These are phyloP conservation scores for Synanthedon tipuliformis DNA, from an alignment of 2,888 invertebrate species.

Conservation along the genomic window DNA sequence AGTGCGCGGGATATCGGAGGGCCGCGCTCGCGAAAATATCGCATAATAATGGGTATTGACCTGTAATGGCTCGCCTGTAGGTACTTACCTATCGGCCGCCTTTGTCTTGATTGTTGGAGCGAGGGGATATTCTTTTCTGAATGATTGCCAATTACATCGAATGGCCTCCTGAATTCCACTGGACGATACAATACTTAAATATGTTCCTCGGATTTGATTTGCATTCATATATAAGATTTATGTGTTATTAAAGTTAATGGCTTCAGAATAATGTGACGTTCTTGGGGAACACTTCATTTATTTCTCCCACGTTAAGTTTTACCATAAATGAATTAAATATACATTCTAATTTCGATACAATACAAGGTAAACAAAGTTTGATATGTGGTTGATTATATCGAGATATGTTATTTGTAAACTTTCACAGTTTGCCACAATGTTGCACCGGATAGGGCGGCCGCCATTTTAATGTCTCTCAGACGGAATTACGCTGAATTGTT, in stretches of 20 bases:
- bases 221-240: conserved; percentile 59
- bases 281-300: background rate
- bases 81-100: conserved; percentile 59
- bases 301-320: no score
- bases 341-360: no score
- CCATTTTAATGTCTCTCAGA: conserved; percentile 67
- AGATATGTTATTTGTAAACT: conserved; percentile 28
- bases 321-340: no score
- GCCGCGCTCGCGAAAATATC: conserved; percentile 68
- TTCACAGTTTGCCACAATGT: conserved; percentile 47
- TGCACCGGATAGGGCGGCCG: conserved; percentile 69
- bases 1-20: conserved; percentile 63
- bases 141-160: conserved; percentile 69
- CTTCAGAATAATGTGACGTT: conserved; percentile 25
- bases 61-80: conserved; percentile 58
- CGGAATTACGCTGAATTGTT: conserved; percentile 71
- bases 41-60: conserved; percentile 70
- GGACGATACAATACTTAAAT: conserved; percentile 51
- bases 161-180: conserved; percentile 63
- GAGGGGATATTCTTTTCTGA: conserved; percentile 62
- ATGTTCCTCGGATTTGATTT: conserved; percentile 48
- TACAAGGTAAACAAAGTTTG: background rate
- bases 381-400: conserved; percentile 24
- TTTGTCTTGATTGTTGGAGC: conserved; percentile 66
- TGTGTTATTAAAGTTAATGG: conserved; percentile 44